Evolutionary conservation across 1,140 invertebrate genomes (phyloP).

Genomic region (Drosophila micromelanica): DNA sequence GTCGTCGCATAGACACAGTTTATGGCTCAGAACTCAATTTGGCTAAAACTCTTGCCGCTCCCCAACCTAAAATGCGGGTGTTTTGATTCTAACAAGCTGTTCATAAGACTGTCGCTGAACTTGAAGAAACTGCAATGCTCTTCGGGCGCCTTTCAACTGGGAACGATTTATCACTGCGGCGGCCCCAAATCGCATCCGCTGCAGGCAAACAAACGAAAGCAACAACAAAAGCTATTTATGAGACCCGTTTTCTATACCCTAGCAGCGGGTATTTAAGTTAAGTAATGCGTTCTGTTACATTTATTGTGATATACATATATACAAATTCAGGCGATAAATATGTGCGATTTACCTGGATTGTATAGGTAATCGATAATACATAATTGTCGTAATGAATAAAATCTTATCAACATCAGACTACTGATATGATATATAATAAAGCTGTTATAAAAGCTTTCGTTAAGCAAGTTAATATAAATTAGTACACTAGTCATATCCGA

Average conservation of each 20-base stretch:
- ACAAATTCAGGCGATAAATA: too few relatives aligned
- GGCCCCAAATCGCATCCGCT: constrained; percentile 45
- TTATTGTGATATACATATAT: too few relatives aligned
- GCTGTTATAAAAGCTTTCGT: too few relatives aligned
- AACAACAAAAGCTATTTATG: constrained; percentile 33
- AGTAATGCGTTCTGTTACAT: too few relatives aligned
- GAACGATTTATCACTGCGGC: constrained; percentile 62
- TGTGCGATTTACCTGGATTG: too few relatives aligned
- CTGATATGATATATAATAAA: too few relatives aligned
- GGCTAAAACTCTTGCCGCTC: background rate
- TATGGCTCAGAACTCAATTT: constrained; percentile 16
- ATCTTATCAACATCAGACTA: too few relatives aligned
- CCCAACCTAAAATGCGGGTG: constrained; percentile 48
- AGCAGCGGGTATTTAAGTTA: background rate
- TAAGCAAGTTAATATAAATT: too few relatives aligned
- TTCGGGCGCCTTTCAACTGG: constrained; percentile 2
- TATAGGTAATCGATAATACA: too few relatives aligned
- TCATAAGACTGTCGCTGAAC: constrained; percentile 55
- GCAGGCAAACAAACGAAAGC: constrained; percentile 46
- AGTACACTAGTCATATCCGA: too few relatives aligned
- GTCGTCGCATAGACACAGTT: constrained; percentile 45
- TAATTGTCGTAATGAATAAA: too few relatives aligned
- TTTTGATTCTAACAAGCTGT: constrained; percentile 56
- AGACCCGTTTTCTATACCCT: constrained; percentile 14
- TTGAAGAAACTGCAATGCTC: constrained; percentile 50